Percentiles rank a stretch among this genome's conserved stretches.
These are phyloP conservation scores for Proteles cristata DNA, from an alignment of 2,113 vertebrate genomes.

Conservation along the genomic window DNA sequence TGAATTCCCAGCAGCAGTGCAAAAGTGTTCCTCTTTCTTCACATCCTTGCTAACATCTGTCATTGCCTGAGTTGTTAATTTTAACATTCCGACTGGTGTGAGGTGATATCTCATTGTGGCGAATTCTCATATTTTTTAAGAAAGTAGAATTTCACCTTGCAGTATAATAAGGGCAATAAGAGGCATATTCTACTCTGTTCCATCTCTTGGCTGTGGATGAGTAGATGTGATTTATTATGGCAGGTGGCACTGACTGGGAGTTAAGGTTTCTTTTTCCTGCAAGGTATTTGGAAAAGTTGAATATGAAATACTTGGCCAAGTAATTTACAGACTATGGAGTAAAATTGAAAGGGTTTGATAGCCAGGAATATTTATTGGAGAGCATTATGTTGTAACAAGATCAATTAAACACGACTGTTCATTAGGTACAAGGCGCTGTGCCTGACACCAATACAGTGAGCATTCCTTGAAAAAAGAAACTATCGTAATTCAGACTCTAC, in stretches of 20 bases:
- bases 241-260: not conserved
- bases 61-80: too few species aligned
- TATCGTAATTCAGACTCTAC: not conserved
- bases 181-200: not conserved
- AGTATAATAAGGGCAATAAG: not conserved
- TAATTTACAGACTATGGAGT: not conserved
- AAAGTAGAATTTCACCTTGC: not conserved
- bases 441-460: not conserved
- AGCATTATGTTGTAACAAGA: not conserved
- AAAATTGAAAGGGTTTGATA: constrained; percentile 2
- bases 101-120: too few species aligned
- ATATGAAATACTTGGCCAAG: not conserved
- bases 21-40: too few species aligned
- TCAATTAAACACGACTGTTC: constrained; percentile 9
- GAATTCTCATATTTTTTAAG: not conserved
- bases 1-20: too few species aligned
- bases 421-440: not conserved
- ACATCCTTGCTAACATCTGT: too few species aligned
- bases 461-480: not conserved
- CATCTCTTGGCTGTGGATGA: not conserved
- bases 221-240: not conserved
- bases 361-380: not conserved
- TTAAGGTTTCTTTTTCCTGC: not conserved
- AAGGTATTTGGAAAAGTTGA: not conserved
- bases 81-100: too few species aligned